Evolutionary conservation across 2,888 invertebrate genomes (phyloP), one percentile per base, ranked within the genome.

Genomic region (Mythimna albipuncta): DNA sequence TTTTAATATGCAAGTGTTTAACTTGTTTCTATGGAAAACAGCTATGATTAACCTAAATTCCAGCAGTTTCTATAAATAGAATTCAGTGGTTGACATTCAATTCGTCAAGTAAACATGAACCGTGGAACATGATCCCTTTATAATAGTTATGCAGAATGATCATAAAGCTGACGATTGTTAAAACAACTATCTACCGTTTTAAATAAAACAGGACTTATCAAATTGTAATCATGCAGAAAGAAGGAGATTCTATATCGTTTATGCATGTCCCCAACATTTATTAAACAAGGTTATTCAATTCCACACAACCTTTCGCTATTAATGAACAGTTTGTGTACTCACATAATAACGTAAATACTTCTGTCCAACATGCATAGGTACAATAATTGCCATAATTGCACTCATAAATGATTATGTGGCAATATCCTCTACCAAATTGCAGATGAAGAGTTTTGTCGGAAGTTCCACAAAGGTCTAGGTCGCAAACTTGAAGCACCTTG

Each of bases 381-480:
- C 32, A 10, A 13, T 68, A 79, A 79, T 72, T 72, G 57, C 79
- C 41, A 65, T 59, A 69, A 79, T 80, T 26, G 47, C 52, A 55
- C 52, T 66, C 19, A 38, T 63, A 80, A 70, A 55, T 66, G 61
- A 75, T 47, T 72, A 67, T 81, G 55, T 72, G 47, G 81, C 64
- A 81, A 81, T 44, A 75, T 71, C 81, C 61, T 50, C 71, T n/a
- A 26, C n/a, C 44, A 66, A 84, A 75, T 75, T 66, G 13, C 26
- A 41, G 69, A 67, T 66, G 58, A 57, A 69, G 75, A 50, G 35
- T 73, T 38, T 62, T 72, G 41, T 84, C 77, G 77, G 82, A 73
- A 81, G 77, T 62, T 67, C 44, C 10, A 21, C 50, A 84, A 84
- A 82, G 82, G 85, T 84, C 69, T 55, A 77, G 85, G 85, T 21